Evolutionary conservation across 2,888 invertebrate species (phyloP), one percentile per base, ranked within the genome.

Genomic region (Macrosiphum euphorbiae): DNA sequence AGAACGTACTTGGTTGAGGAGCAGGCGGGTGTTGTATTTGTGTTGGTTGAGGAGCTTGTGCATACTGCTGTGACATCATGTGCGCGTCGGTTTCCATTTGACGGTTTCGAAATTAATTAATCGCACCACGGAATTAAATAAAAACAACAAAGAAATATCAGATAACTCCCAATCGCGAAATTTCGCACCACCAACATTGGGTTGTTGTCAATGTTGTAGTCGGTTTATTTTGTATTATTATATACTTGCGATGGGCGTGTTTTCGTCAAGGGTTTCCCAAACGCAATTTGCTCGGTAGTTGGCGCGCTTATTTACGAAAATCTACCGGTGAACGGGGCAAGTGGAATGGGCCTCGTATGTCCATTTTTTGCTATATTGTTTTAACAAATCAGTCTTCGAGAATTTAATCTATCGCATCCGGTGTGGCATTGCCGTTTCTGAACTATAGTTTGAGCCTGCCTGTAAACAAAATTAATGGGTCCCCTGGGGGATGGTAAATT

Each of bases 11-110:
- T 90, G 86, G 90, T 28, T 94, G 94, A 61, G 94, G 94, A 24
- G 94, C 94, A 52, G 90, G 86, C 20, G 94, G 61, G 50, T 94
- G 94, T 52, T 94, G 94, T 67, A 94, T 90, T 94, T 86, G 94
- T 52, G 90, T 85, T n/a, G 94, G 94, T 44, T 90, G 94, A 87
- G 52, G 94, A 90, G 52, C 94, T 67, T 86, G 94, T 67, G 86
- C 92, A 67, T 94, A 94, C 26, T 94, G 94, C 52, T 94, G 90
- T 20, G 92, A 92, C 94, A 94, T 94, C 94, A 94, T 94, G 50
- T 94, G 94, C 41, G 94, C 94, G 61, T 94, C 94, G 47, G 94
- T 94, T 67, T 94, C 94, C 94, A 94, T 94, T 55, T 24, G 16
- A 58, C 11, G 44, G 52, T 47, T 44, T 58, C 35, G 28, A 85